Evolutionary conservation across 2,113 vertebrate genomes (phyloP), one percentile per base, ranked within the genome.

Genomic region (Aythya baeri): DNA sequence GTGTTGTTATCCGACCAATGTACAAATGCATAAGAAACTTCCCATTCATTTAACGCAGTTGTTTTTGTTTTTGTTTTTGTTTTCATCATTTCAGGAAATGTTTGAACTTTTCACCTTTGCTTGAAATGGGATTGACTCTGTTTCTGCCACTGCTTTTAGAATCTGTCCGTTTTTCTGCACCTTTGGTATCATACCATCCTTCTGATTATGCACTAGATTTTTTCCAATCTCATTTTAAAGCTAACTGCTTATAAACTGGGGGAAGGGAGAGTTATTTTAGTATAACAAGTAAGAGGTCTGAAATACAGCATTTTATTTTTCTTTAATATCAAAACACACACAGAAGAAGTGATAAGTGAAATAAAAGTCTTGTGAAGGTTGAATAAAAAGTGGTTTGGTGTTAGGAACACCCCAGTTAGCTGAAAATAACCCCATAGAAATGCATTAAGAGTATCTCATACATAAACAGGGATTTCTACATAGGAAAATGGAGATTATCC

Each of bases 31-130:
- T 75, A 88, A 88, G 65, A 81, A 88, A 81, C 11, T 61, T 86
- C 63, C 84, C 78, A 67, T 88, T 90, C 88, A 88, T 81, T 79
- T 77, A 50, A 76, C 76, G 41, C 26, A 58, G 38, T 41, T 13
- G 41, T 41, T 15, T 38, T 38, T 38, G 14, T 59, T 17, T 7
- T 66, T 61, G 13, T 7, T 62, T 80, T 91, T 79, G 74, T 86
- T 91, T 84, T 12, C 38, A 36, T 76, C 49, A 36, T 89, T 97
- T 92, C 76, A 94, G 72, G 79, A 93, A 93, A 91, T 86, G 49
- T 61, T 93, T 93, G 79, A 93, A 95, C 91, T 96, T 93, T 88
- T 95, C 83, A 88, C 88, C 85, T 54, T 78, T 72, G n/a, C 92
- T 95, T 95, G 72, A 88, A 91, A 61, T 43, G 50, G 43, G 75